These are phyloP conservation scores for Drosophila nigricruria DNA, from an alignment of 2,888 invertebrate species.

Conservation along the genomic window DNA sequence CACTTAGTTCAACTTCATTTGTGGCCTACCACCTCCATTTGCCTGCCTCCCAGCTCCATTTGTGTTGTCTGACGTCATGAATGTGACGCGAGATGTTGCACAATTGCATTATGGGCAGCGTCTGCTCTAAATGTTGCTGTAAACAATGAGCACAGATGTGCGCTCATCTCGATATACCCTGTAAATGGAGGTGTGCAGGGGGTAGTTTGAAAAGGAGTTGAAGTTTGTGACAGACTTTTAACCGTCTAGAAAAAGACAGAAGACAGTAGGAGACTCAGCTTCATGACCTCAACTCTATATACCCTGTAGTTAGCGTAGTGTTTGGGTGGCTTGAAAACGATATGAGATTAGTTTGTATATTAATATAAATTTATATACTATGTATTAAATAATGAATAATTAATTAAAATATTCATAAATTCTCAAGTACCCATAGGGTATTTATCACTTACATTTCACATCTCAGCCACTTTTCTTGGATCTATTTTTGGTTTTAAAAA, in stretches of 20 bases:
- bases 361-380: too few species aligned
- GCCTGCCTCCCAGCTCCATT: background rate
- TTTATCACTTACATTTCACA: background rate
- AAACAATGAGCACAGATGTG: constrained; percentile 38
- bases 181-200: background rate
- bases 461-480: background rate
- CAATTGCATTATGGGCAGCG: constrained; percentile 49
- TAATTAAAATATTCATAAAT: background rate
- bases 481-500: constrained; percentile 25
- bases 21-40: background rate
- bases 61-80: constrained; percentile 30
- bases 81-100: constrained; percentile 59
- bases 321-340: too few species aligned
- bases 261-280: too few species aligned
- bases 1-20: constrained; percentile 33
- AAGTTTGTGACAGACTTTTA: too few species aligned
- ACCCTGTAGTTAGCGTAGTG: background rate
- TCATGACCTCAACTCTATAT: too few species aligned
- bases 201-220: background rate
- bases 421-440: background rate
- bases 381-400: background rate
- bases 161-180: constrained; percentile 5
- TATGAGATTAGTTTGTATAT: too few species aligned
- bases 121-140: constrained; percentile 28
- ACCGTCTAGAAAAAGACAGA: background rate